These are phyloP conservation scores for Brienomyrus longianalis DNA, from an alignment of 2,113 vertebrate species.

Conservation along the genomic window DNA sequence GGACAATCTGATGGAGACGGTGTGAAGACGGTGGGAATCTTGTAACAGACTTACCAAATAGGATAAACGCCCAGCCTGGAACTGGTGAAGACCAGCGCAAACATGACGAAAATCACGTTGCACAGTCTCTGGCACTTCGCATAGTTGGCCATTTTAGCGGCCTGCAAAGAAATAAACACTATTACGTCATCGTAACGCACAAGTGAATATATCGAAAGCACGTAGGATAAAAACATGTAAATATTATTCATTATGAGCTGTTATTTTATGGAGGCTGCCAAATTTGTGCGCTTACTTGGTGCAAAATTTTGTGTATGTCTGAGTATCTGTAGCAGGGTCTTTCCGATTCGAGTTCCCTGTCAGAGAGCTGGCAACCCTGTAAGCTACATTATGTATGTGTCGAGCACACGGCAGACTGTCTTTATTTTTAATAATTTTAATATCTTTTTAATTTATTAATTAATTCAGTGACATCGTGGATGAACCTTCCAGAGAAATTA, in stretches of 20 bases:
- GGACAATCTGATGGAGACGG: conserved; percentile 9
- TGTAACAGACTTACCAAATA: conserved; percentile 76
- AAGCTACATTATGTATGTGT: not conserved
- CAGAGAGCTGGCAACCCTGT: not conserved
- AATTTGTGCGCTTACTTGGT: not conserved
- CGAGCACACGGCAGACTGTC: not conserved
- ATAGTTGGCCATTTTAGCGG: conserved; percentile 98
- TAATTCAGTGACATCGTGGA: not conserved
- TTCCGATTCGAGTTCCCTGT: not conserved
- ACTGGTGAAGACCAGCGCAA: conserved; percentile 87
- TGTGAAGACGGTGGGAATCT: not conserved
- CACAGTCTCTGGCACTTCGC: conserved; percentile 95
- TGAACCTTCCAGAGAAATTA: not conserved
- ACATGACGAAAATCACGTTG: conserved; percentile 88
- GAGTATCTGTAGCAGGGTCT: not conserved
- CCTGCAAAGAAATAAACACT: conserved; percentile 59
- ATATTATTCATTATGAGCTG: not conserved
- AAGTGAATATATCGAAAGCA: not conserved
- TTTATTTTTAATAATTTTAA: not conserved
- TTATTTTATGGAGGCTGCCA: not conserved
- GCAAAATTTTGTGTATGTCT: not conserved
- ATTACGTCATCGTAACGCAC: not conserved
- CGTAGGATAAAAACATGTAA: not conserved
- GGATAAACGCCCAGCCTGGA: conserved; percentile 87
- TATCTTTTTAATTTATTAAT: conserved; percentile 1